These are phyloP conservation scores for Sylvilagus bachmani DNA, from an alignment of 2,113 vertebrate genomes.

Conservation along the genomic window DNA sequence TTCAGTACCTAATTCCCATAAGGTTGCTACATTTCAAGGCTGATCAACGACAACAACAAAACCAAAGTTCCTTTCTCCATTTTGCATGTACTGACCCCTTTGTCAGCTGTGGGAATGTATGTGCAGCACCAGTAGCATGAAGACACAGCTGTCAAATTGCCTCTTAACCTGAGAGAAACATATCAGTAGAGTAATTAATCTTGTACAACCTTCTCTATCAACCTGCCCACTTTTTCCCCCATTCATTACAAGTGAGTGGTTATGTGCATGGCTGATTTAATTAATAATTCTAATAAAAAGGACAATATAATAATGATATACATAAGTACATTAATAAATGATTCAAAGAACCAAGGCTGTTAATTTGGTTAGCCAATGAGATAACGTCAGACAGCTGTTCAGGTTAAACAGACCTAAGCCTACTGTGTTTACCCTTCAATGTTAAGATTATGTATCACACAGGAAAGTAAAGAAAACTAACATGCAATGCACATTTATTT, in stretches of 20 bases:
- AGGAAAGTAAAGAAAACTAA: background rate
- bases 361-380: background rate
- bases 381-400: background rate
- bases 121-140: background rate
- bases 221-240: background rate
- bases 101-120: background rate
- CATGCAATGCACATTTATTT: background rate
- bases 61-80: background rate
- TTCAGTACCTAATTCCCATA: conserved; percentile 16
- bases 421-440: background rate
- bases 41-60: conserved; percentile 26
- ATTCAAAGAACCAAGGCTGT: background rate
- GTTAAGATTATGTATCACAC: background rate
- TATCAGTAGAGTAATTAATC: conserved; percentile 74
- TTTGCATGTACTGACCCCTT: conserved; percentile 8
- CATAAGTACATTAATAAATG: conserved; percentile 28
- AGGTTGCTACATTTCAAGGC: conserved; percentile 12
- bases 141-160: conserved; percentile 41
- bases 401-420: background rate
- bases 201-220: conserved; percentile 66
- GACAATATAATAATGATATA: conserved; percentile 21
- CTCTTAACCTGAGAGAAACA: conserved; percentile 69
- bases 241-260: conserved; percentile 62
- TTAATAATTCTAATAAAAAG: conserved; percentile 76
- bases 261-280: conserved; percentile 69